phyloP scores from a whole-genome alignment of 2,888 invertebrate genomes.

The Lepidochitona cinerea region DNA sequence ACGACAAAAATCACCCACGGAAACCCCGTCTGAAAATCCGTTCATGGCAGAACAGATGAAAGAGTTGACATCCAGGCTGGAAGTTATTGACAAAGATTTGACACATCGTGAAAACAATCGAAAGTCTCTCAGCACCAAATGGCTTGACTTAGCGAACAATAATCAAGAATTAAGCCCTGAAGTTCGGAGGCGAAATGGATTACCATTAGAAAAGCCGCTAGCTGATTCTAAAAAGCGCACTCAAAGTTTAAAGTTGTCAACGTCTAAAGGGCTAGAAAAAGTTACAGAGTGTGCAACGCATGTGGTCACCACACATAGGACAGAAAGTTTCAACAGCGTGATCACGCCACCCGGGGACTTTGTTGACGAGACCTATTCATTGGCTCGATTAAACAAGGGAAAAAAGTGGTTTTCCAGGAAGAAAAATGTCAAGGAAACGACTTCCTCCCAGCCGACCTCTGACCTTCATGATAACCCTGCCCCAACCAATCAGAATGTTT shows the following conservation, averaged over 20 bases:
- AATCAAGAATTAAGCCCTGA: neutral
- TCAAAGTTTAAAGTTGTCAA: neutral
- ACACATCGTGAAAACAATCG: neutral
- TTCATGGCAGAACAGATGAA: slow-evolving; percentile 45
- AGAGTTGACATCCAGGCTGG: slow-evolving; percentile 41
- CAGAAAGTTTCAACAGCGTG: too few relatives aligned
- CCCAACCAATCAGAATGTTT: neutral
- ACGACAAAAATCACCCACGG: slow-evolving; percentile 25
- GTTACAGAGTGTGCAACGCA: neutral
- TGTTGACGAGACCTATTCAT: neutral
- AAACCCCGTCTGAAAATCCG: slow-evolving; percentile 26
- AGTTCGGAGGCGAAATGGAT: neutral
- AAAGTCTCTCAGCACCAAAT: neutral
- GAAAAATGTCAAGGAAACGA: neutral
- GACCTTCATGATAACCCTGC: neutral
- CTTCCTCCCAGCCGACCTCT: neutral
- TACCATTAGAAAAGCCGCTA: neutral
- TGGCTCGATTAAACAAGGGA: neutral
- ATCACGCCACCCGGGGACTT: neutral
- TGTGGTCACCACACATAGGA: neutral
- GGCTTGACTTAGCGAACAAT: neutral
- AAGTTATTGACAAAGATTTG: slow-evolving; percentile 43
- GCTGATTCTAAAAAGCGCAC: neutral
- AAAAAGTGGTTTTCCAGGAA: neutral
- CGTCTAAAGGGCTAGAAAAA: neutral